Percentiles rank a stretch among this genome's conserved stretches.
Conservation (phyloP, 2,797 vertebrate species). For the Anguilla obscura region DNA sequence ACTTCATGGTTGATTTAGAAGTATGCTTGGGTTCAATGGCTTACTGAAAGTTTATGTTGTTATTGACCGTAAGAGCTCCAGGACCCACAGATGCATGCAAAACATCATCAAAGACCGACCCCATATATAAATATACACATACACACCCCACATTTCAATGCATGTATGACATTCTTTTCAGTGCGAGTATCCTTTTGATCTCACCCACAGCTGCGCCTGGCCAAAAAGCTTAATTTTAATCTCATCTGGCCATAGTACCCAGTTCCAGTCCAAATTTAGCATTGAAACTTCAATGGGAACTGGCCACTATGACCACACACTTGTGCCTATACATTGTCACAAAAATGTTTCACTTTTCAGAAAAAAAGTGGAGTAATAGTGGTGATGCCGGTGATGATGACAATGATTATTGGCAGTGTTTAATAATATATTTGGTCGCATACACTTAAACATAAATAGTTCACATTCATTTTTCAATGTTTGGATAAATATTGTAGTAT, state of each 20-base stretch:
- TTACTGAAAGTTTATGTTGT: neutral
- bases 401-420: neutral
- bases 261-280: neutral
- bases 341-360: neutral
- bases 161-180: neutral
- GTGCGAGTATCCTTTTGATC: neutral
- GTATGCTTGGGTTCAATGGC: neutral
- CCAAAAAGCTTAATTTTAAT: no score
- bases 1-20: neutral
- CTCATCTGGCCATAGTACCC: no score
- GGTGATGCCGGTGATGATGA: neutral
- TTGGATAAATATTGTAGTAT: neutral
- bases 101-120: neutral
- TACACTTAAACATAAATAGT: neutral
- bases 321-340: neutral
- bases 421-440: neutral
- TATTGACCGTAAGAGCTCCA: neutral
- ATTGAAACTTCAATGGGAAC: no score
- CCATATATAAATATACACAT: neutral
- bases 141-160: neutral
- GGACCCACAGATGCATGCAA: neutral
- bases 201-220: neutral
- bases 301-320: neutral
- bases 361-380: neutral
- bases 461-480: neutral